phyloP scores from a whole-genome alignment of 92 coral and sea anemone genomes.

The Isaurus tuberculatus region DNA sequence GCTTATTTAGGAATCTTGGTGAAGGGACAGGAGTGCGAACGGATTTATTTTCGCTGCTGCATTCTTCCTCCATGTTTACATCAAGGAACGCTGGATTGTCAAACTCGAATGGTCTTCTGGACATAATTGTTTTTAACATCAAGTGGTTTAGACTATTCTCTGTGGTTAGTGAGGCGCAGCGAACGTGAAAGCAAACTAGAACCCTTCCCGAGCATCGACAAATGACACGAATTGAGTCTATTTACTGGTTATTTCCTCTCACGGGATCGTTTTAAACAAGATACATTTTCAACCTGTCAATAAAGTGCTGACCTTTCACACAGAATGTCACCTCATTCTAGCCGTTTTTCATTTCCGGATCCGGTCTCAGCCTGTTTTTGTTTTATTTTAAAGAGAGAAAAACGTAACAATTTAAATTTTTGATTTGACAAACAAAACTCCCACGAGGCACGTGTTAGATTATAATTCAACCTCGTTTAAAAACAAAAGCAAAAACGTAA shows the following conservation, averaged over 20 bases:
- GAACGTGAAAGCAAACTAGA: not conserved
- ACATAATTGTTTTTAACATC: constrained; percentile 9
- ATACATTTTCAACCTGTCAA: not conserved
- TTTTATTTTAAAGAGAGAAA: no score
- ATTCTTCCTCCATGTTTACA: constrained; percentile 25
- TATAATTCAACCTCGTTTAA: no score
- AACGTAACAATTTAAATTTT: no score
- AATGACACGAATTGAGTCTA: not conserved
- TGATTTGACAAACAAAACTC: no score
- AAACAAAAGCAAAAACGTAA: no score
- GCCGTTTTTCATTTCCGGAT: no score
- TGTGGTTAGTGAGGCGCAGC: not conserved
- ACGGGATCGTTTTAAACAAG: not conserved
- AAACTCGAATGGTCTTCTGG: constrained; percentile 23
- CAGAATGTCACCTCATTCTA: no score
- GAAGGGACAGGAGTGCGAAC: constrained; percentile 34
- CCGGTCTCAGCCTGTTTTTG: no score
- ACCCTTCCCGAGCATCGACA: not conserved
- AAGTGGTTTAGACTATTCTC: not conserved
- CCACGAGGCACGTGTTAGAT: no score
- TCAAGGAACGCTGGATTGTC: constrained; percentile 27
- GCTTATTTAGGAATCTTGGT: constrained; percentile 14
- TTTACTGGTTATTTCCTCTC: not conserved
- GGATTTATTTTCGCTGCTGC: not conserved
- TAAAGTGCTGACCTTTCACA: not conserved